These are phyloP conservation scores for Drosophila nigrodunni DNA, from an alignment of 1,140 invertebrate species.

Conservation along the genomic window DNA sequence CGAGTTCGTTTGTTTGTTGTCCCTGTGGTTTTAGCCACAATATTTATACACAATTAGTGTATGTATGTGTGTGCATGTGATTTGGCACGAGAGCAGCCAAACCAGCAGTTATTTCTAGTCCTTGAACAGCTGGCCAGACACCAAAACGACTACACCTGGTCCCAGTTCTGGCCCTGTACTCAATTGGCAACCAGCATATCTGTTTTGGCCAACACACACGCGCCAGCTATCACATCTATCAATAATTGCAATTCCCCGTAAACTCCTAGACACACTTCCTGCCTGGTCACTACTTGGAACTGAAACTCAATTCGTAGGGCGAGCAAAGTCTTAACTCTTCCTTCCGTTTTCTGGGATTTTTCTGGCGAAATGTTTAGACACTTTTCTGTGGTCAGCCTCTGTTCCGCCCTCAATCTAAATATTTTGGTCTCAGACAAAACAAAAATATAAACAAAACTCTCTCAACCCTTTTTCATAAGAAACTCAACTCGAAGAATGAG, in stretches of 20 bases:
- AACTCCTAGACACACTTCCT: constrained; percentile 34
- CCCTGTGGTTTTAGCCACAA: constrained; percentile 52
- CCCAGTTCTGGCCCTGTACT: too few species aligned
- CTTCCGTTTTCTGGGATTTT: constrained; percentile 30
- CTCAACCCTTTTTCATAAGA: constrained; percentile 39
- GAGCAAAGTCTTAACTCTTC: constrained; percentile 57
- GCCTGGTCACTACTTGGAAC: not conserved
- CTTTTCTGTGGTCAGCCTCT: constrained; percentile 54
- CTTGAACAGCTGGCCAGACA: too few species aligned
- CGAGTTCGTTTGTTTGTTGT: not conserved
- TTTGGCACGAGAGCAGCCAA: constrained; percentile 59
- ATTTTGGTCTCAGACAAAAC: constrained; percentile 16
- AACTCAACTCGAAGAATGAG: constrained; percentile 1
- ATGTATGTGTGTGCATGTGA: not conserved
- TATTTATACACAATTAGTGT: constrained; percentile 82
- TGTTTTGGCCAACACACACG: constrained; percentile 41
- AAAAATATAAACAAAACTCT: constrained; percentile 11
- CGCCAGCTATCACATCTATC: constrained; percentile 49
- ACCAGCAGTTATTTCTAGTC: not conserved
- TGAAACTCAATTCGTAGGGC: not conserved
- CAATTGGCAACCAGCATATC: constrained; percentile 50
- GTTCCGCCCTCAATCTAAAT: constrained; percentile 44
- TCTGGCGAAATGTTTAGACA: constrained; percentile 68
- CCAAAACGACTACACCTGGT: too few species aligned
- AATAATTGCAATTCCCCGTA: constrained; percentile 53